Evolutionary conservation across 2,888 invertebrate genomes (phyloP).

Genomic region (Harpalus rufipes): DNA sequence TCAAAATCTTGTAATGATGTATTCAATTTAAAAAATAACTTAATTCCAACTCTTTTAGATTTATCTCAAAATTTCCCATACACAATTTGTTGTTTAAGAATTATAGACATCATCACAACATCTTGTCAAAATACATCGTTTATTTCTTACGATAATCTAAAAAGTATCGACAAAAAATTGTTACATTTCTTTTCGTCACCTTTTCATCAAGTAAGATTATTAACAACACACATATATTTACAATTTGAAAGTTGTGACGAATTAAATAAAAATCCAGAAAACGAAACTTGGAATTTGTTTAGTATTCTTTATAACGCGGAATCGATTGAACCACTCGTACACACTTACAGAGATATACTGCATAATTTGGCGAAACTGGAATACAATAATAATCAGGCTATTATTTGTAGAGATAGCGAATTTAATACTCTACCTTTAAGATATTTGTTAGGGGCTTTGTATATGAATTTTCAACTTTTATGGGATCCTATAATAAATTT

Average conservation of each 20-base stretch:
- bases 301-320: conserved; percentile 86
- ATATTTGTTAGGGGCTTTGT: conserved; percentile 90
- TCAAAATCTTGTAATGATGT: conserved; percentile 72
- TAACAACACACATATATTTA: conserved; percentile 87
- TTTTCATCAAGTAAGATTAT: conserved; percentile 78
- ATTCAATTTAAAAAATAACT: conserved; percentile 31
- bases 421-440: conserved; percentile 84
- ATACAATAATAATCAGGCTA: conserved; percentile 80
- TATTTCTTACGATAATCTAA: conserved; percentile 54
- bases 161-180: conserved; percentile 51
- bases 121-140: conserved; percentile 77
- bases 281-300: conserved; percentile 80
- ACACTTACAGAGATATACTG: conserved; percentile 89
- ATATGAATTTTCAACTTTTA: conserved; percentile 91
- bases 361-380: conserved; percentile 86
- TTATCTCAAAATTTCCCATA: conserved; percentile 34
- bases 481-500: conserved; percentile 92
- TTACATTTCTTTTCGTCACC: conserved; percentile 53
- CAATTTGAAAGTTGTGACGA: conserved; percentile 81
- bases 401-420: conserved; percentile 79
- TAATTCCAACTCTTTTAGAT: conserved; percentile 43
- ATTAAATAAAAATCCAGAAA: conserved; percentile 72
- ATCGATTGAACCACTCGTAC: conserved; percentile 84
- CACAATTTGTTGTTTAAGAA: conserved; percentile 76
- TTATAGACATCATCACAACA: conserved; percentile 80